phyloP scores from a whole-genome alignment of 2,888 invertebrate species.

The Geotrupes spiniger region DNA sequence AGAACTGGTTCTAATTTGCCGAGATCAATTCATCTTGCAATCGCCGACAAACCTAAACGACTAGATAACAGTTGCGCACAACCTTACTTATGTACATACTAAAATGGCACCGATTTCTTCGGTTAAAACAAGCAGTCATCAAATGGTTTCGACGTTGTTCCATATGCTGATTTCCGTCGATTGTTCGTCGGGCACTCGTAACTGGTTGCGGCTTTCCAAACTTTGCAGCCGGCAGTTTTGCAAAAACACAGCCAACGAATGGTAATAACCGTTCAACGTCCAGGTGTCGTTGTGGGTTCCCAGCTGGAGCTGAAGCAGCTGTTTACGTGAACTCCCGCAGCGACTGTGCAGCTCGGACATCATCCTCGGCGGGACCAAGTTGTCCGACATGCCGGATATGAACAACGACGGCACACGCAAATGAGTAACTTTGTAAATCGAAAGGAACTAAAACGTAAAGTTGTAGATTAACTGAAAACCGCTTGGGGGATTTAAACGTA shows the following conservation, averaged over 20 bases:
- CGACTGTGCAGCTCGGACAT: slow-evolving; percentile 74
- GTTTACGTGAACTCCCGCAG: slow-evolving; percentile 75
- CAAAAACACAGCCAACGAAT: slow-evolving; percentile 56
- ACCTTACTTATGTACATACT: not conserved
- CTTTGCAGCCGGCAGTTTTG: slow-evolving; percentile 45
- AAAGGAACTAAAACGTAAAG: slow-evolving; percentile 62
- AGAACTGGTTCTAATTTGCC: too few relatives aligned
- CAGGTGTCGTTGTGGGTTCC: slow-evolving; percentile 96
- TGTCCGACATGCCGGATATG: slow-evolving; percentile 84
- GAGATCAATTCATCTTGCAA: too few relatives aligned
- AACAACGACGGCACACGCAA: slow-evolving; percentile 78
- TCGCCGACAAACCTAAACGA: too few relatives aligned
- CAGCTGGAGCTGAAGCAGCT: slow-evolving; percentile 70
- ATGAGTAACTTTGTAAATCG: slow-evolving; percentile 69
- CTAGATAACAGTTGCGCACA: too few relatives aligned
- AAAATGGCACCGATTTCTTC: slow-evolving; percentile 13
- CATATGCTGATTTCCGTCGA: slow-evolving; percentile 29
- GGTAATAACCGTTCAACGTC: slow-evolving; percentile 80
- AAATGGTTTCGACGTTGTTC: slow-evolving; percentile 36
- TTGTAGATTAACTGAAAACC: not conserved
- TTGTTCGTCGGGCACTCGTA: slow-evolving; percentile 9
- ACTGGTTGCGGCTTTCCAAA: slow-evolving; percentile 21
- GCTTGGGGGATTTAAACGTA: slow-evolving; percentile 44
- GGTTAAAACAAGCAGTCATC: slow-evolving; percentile 21
- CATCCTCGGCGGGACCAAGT: slow-evolving; percentile 88